Conservation (phyloP, 2,113 vertebrate species). For the Onychorhynchus coronatus region DNA sequence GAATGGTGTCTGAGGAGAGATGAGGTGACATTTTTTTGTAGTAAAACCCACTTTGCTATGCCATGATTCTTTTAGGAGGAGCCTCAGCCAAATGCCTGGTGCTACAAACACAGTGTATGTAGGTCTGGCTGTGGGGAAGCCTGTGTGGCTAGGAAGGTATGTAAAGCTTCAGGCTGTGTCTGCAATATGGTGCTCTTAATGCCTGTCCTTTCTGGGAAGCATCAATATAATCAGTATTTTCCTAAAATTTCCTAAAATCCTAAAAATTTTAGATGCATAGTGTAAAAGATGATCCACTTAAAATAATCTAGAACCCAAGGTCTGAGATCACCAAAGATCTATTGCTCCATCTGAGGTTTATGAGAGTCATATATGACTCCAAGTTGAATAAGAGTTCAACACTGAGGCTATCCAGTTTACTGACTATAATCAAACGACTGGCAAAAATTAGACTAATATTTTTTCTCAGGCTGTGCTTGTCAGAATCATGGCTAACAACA, state of each 20-base stretch:
- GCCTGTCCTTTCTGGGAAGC: fast-evolving
- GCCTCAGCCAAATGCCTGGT: fast-evolving
- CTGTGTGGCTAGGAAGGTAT: neutral
- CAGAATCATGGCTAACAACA: neutral
- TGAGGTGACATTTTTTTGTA: neutral
- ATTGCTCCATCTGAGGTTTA: neutral
- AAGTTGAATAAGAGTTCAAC: neutral
- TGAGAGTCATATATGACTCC: fast-evolving
- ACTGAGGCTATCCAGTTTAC: neutral
- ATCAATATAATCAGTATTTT: neutral
- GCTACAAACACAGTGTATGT: fast-evolving
- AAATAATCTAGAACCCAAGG: neutral
- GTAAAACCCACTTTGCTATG: neutral
- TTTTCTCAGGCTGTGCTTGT: neutral
- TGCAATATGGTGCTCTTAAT: neutral
- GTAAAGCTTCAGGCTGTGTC: neutral
- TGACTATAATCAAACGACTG: neutral
- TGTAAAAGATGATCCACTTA: neutral
- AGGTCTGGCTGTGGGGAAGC: fast-evolving
- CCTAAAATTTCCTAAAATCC: neutral
- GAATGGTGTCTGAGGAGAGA: neutral
- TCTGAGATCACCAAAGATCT: neutral
- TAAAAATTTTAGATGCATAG: neutral
- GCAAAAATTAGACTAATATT: neutral
- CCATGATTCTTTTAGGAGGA: neutral